phyloP scores from a whole-genome alignment of 2,888 invertebrate genomes.

The Stenichneumon culpator region DNA sequence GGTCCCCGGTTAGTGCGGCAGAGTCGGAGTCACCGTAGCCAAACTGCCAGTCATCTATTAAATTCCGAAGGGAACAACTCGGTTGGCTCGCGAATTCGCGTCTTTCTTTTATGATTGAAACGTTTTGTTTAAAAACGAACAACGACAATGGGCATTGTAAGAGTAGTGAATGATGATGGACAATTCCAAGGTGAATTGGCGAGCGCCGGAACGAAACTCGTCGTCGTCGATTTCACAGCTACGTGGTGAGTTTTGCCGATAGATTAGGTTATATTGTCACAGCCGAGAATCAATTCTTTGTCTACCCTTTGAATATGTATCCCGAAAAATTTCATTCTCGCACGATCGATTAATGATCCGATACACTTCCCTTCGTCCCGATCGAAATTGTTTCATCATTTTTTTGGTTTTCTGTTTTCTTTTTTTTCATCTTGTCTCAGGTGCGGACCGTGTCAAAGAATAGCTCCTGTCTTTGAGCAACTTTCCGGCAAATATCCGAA shows the following conservation, averaged over 20 bases:
- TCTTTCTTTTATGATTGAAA: constrained; percentile 4
- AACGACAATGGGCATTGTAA: constrained; percentile 87
- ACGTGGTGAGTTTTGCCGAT: constrained; percentile 90
- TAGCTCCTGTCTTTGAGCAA: constrained; percentile 97
- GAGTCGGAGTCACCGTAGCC: constrained; percentile 5
- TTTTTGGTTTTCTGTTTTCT: constrained; percentile 28
- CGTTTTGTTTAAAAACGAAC: constrained; percentile 12
- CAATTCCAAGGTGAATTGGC: constrained; percentile 94
- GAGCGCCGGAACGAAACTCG: constrained; percentile 94
- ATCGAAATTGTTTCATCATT: constrained; percentile 8
- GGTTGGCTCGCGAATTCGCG: not conserved
- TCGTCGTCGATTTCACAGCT: constrained; percentile 98
- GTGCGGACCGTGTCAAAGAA: constrained; percentile 98
- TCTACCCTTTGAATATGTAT: not conserved
- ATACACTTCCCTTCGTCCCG: not conserved
- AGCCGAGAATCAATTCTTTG: constrained; percentile 7
- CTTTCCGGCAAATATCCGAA: constrained; percentile 94
- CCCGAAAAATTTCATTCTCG: not conserved
- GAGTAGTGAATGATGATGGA: constrained; percentile 90
- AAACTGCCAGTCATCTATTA: constrained; percentile 61
- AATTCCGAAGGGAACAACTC: not conserved
- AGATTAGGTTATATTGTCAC: constrained; percentile 74
- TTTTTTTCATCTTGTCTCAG: constrained; percentile 85
- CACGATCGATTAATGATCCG: not conserved
- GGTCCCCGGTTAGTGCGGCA: not conserved